Evolutionary conservation across 2,113 vertebrate genomes (phyloP), one percentile per base, ranked within the genome.

Genomic region (human): DNA sequence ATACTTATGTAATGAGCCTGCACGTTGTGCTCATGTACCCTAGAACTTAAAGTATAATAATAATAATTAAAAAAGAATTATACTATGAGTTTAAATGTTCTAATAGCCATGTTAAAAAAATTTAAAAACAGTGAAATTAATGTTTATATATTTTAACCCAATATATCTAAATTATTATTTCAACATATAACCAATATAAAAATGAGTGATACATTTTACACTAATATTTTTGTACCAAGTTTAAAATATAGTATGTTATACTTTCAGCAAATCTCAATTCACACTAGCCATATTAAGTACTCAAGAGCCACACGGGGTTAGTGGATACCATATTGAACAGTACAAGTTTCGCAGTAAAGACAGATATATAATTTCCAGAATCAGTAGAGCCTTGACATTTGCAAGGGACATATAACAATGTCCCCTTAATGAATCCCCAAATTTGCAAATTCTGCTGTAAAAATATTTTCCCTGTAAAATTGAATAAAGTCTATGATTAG

Each of bases 121-220:
- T 17, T 68, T 25, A 61, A 3, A 35, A 80, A 81, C 0, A 50
- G 20, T 70, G 2, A 91, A 92, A 61, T 7, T 81, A 84, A 75
- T 3, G 64, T 79, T 38, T 76, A 55, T 17, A 72, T 55, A 89
- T 80, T 52, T 92, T 95, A 97, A 80, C 30, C 14, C 43, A 95
- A 43, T 40, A 84, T 83, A 68, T 70, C 43, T 50, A 76, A 92
- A 91, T 82, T 43, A 59, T 30, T 82, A 86, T 89, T 93, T 70
- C 23, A 96, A 88, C 13, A 72, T 38, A 30, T 57, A 85, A 82
- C 88, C n/a, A 84, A 61, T 79, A 73, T 52, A 93, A 90, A 95
- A 86, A 57, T 86, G 45, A 61, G 35, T 66, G 55, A 57, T 76
- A 43, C 43, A 89, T 40, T 86, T 92, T n/a, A 25, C 27, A 90